Evolutionary conservation across 30 jellyfish, hydroid and myxozoan genomes (phyloP), one percentile per base, ranked within the genome.

Genomic region (Phacellophora camtschatica): DNA sequence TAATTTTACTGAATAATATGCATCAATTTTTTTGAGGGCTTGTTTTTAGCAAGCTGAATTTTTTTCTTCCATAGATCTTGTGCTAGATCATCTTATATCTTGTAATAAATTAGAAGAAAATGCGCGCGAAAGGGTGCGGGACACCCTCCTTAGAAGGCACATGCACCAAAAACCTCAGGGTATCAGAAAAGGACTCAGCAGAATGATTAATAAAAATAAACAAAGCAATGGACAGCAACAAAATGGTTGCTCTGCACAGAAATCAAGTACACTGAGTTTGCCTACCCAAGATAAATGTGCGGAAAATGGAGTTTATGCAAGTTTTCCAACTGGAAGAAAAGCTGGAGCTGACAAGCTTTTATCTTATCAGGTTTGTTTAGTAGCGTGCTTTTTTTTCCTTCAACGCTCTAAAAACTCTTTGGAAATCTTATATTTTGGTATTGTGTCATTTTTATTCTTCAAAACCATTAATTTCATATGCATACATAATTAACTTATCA

Each of bases 51-150:
- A 43, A 43, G 57, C 59, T n/a, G 8, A 5, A 16, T 8, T 27
- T 32, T n/a, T 24, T 30, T 31, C 34, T 4, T 11, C 51, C 67
- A 31, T 70, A 92, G 98, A 86, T 49, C 46, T 68, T 35, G 97
- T 92, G 31, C 63, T 92, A 33, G 95, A 86, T 63, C 93, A 86
- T 39, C 79, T 92, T 39, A 83, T 92, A 5, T 68, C 98, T 16
- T 85, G 97, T 83, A 92, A 92, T 66, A 88, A 88, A 59, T 85
- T 92, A 31, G 98, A 92, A 50, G 97, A 92, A 68, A 49, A 67
- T 51, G 78, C 90, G 35, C 87, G 96, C 3, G 76, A 15, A n/a
- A 92, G 67, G 69, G 95, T 92, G 27, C 43, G 94, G 67, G 98
- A 92, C 43, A 86, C 98, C n/a, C 64, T 92, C 1, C 93, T 92